Conservation (phyloP, 2,113 vertebrate genomes). For the Oostethus manadensis region DNA sequence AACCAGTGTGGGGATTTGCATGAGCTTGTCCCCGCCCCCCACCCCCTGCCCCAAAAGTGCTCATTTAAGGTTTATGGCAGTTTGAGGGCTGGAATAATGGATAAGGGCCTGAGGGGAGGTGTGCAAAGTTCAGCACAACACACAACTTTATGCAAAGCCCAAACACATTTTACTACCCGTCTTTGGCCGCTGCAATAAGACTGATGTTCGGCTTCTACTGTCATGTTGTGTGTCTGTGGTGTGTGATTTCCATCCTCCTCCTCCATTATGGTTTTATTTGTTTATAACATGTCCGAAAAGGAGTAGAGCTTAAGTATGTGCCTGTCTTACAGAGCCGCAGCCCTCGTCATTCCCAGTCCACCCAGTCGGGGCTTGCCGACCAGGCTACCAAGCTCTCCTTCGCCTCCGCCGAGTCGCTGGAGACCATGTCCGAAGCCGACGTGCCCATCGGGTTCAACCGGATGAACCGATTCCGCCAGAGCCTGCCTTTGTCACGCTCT, state of each 20-base stretch:
- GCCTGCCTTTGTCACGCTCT: conserved; percentile 91
- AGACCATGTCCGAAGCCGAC: conserved; percentile 98
- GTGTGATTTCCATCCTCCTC: neutral
- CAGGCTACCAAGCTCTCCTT: conserved; percentile 95
- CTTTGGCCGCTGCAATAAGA: too few relatives aligned
- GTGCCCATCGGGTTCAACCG: conserved; percentile 94
- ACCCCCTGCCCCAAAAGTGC: conserved; percentile 34
- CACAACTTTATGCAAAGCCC: conserved; percentile 20
- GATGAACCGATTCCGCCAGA: conserved; percentile 97
- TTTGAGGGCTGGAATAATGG: conserved; percentile 22
- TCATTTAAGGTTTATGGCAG: conserved; percentile 41
- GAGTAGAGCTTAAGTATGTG: too few relatives aligned
- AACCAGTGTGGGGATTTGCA: conserved; percentile 52
- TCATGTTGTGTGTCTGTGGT: conserved; percentile 11
- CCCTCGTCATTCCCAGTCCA: conserved; percentile 89
- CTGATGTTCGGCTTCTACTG: neutral
- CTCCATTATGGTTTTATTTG: too few relatives aligned
- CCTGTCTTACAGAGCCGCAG: conserved; percentile 81
- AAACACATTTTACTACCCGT: conserved; percentile 3
- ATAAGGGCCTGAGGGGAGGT: conserved; percentile 23
- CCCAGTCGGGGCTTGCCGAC: conserved; percentile 93
- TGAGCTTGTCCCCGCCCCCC: conserved; percentile 16
- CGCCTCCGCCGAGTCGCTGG: conserved; percentile 93
- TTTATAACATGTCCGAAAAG: too few relatives aligned
- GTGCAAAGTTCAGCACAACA: conserved; percentile 20